Conservation (phyloP, 2,113 vertebrate genomes). For the Sapayoa aenigma region DNA sequence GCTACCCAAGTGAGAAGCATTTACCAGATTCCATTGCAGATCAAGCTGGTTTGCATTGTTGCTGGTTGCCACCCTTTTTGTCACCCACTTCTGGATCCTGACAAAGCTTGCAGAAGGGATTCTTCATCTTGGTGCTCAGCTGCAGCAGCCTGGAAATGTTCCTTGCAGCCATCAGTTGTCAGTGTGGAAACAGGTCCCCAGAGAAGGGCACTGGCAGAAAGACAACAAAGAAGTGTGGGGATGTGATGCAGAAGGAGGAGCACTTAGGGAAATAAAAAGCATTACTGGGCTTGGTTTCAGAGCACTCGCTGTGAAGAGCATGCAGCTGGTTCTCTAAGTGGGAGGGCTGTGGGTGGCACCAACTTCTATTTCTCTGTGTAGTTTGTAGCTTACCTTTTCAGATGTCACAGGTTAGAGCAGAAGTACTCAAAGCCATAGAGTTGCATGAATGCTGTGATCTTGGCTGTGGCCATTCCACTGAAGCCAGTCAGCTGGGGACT, state of each 20-base stretch:
- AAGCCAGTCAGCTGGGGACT: background rate
- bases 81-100: background rate
- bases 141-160: background rate
- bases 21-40: background rate
- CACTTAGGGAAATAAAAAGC: background rate
- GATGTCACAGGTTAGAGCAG: background rate
- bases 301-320: background rate
- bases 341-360: background rate
- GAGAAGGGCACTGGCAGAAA: constrained; percentile 20
- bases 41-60: background rate
- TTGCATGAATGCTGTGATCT: background rate
- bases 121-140: background rate
- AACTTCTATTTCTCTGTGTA: background rate
- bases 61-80: background rate
- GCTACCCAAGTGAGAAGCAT: background rate
- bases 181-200: background rate
- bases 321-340: background rate
- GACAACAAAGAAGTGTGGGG: background rate
- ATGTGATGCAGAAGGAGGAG: background rate
- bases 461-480: background rate
- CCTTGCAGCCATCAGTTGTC: background rate
- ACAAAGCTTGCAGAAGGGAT: background rate
- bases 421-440: background rate
- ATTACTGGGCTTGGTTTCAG: background rate
- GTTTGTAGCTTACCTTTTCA: background rate